Percentiles rank a stretch among this genome's conserved stretches.
These are phyloP conservation scores for Bibio marci DNA, from an alignment of 2,888 invertebrate species.

Conservation along the genomic window DNA sequence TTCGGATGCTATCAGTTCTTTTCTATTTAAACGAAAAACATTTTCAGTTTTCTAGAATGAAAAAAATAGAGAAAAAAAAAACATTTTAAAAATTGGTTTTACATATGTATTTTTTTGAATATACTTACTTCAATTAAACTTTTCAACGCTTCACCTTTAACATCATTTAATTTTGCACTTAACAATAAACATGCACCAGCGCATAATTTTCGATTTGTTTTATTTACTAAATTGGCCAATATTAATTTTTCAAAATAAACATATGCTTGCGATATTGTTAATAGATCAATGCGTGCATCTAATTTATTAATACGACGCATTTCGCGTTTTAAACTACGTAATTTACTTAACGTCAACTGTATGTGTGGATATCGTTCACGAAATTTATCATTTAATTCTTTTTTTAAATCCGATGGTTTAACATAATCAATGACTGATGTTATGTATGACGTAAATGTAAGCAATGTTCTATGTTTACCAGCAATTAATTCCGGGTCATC, in stretches of 20 bases:
- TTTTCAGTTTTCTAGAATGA: conserved; percentile 66
- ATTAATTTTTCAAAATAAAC: conserved; percentile 98
- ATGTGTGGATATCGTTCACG: conserved; percentile 87
- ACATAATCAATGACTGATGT: conserved; percentile 95
- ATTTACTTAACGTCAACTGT: conserved; percentile 85
- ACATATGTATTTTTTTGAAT: conserved; percentile 2
- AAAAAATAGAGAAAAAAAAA: conserved; percentile 1
- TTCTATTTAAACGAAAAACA: conserved; percentile 75
- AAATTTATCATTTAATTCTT: conserved; percentile 94
- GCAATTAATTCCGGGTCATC: conserved; percentile 88
- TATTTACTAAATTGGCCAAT: conserved; percentile 78
- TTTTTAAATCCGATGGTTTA: conserved; percentile 86
- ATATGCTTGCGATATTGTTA: conserved; percentile 90
- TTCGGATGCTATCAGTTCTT: conserved; percentile 80
- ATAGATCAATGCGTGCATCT: conserved; percentile 66
- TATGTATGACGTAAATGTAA: conserved; percentile 81
- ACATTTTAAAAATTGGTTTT: conserved; percentile 4
- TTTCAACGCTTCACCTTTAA: conserved; percentile 77
- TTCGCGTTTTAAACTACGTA: conserved; percentile 89
- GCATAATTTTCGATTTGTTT: conserved; percentile 86
- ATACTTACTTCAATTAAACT: conserved; percentile 68
- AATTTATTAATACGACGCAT: conserved; percentile 83
- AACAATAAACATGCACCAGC: conserved; percentile 88
- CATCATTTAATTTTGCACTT: conserved; percentile 93
- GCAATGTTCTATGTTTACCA: conserved; percentile 70